Conservation (phyloP, 2,888 invertebrate genomes). For the Drosophila gaucha region DNA sequence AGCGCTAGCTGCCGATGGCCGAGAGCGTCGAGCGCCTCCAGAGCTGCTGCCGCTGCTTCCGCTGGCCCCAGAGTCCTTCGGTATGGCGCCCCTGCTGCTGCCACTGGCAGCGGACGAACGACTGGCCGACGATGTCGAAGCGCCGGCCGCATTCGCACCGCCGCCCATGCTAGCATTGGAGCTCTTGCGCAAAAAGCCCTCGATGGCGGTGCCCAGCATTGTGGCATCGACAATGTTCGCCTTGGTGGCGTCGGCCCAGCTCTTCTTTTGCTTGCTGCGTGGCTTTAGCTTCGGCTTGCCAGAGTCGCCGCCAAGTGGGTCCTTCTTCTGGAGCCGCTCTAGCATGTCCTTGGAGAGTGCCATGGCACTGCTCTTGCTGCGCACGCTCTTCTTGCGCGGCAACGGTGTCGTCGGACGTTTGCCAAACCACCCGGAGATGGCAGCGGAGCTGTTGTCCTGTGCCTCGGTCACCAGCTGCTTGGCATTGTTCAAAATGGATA, state of each 20-base stretch:
- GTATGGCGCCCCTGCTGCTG: conserved; percentile 56
- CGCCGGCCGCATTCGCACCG: conserved; percentile 33
- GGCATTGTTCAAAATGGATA: conserved; percentile 88
- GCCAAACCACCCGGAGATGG: conserved; percentile 90
- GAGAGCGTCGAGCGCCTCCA: conserved; percentile 66
- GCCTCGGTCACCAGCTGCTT: conserved; percentile 84
- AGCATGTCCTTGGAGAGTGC: conserved; percentile 87
- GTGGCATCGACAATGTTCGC: conserved; percentile 92
- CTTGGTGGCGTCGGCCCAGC: conserved; percentile 82
- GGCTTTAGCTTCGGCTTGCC: conserved; percentile 84
- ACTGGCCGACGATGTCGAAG: conserved; percentile 41
- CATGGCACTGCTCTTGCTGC: conserved; percentile 85
- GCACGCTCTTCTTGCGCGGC: conserved; percentile 87
- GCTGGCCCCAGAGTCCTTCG: conserved; percentile 51
- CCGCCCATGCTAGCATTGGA: conserved; percentile 80
- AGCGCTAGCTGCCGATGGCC: conserved; percentile 62
- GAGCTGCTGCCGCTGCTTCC: conserved; percentile 36
- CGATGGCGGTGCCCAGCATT: conserved; percentile 92
- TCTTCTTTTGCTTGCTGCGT: conserved; percentile 82
- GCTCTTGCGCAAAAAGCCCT: conserved; percentile 90
- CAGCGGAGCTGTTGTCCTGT: conserved; percentile 85
- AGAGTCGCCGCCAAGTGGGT: conserved; percentile 77
- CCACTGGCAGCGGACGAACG: conserved; percentile 37
- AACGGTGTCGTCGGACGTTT: conserved; percentile 92
- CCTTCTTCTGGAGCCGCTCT: conserved; percentile 86